phyloP scores from a whole-genome alignment of 2,888 invertebrate species.

The Apamea monoglypha region DNA sequence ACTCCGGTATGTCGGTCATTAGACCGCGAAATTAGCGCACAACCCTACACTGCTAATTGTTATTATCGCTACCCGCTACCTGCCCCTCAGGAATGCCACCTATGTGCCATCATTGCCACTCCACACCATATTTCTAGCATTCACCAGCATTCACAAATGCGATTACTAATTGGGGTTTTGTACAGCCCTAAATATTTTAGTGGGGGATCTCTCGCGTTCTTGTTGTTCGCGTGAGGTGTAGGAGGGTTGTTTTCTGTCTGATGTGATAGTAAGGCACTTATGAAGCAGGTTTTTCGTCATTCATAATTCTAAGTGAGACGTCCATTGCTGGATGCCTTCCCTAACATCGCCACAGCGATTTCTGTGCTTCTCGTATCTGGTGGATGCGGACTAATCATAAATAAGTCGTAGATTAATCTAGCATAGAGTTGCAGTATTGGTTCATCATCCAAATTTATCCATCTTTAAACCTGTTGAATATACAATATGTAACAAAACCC shows the following conservation, averaged over 20 bases:
- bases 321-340: neutral
- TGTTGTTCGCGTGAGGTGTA: neutral
- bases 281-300: neutral
- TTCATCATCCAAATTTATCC: too few species aligned
- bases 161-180: slow-evolving; percentile 45
- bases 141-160: slow-evolving; percentile 26
- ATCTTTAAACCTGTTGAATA: too few species aligned
- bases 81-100: slow-evolving; percentile 61
- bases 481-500: neutral
- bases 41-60: slow-evolving; percentile 74
- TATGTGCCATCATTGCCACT: slow-evolving; percentile 51
- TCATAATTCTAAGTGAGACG: neutral
- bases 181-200: slow-evolving; percentile 36
- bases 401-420: too few species aligned
- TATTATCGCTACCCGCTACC: slow-evolving; percentile 74
- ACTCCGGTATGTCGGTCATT: slow-evolving; percentile 75
- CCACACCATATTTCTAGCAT: slow-evolving; percentile 46
- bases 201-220: neutral
- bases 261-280: neutral
- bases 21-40: slow-evolving; percentile 78
- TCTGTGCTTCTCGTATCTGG: too few species aligned
- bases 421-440: too few species aligned
- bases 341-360: too few species aligned
- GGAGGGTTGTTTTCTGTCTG: slow-evolving; percentile 11
- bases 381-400: too few species aligned